Evolutionary conservation across 2,797 vertebrate species (phyloP), one percentile per base, ranked within the genome.

Genomic region (Pachyuromys duprasi): DNA sequence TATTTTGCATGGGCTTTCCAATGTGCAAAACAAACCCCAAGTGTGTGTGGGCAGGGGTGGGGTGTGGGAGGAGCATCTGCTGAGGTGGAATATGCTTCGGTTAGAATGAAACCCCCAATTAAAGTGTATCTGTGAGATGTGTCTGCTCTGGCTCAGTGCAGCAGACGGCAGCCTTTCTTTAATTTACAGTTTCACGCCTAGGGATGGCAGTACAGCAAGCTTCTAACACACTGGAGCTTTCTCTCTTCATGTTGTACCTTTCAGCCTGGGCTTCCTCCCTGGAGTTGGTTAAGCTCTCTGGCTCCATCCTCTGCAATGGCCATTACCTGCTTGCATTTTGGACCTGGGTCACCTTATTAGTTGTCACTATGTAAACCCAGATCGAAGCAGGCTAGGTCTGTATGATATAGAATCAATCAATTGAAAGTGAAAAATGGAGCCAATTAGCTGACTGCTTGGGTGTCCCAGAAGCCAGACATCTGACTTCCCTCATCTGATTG

Each of bases 121-220:
- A 97, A 92, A 97, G 87, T 82, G 93, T 93, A 63, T 80, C 42
- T 94, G 94, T 75, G 83, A 95, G 93, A 94, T 90, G 93, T 79
- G 95, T 96, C 88, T 95, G 96, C 69, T 79, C 96, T 94, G 96
- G 94, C 97, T 97, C 95, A 26, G 88, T 53, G 86, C 83, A 95
- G 96, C 94, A 90, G 76, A 94, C 80, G 96, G n/a, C 94, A 57
- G 55, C 92, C 83, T 63, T 96, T 95, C 96, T 97, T 97, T 94
- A 97, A 98, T 97, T 97, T 98, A 98, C 97, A 97, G 94, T 95
- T 95, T 97, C 95, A 96, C 69, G 96, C 97, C 97, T 96, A 97
- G 86, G 97, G 97, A 97, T 98, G 97, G 97, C 97, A 97, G 97
- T 92, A 97, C 94, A 79, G 96, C 86, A 55, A 97, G 97, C 97